Conservation (phyloP, 1,140 invertebrate species). For the Marisa cornuarietis region DNA sequence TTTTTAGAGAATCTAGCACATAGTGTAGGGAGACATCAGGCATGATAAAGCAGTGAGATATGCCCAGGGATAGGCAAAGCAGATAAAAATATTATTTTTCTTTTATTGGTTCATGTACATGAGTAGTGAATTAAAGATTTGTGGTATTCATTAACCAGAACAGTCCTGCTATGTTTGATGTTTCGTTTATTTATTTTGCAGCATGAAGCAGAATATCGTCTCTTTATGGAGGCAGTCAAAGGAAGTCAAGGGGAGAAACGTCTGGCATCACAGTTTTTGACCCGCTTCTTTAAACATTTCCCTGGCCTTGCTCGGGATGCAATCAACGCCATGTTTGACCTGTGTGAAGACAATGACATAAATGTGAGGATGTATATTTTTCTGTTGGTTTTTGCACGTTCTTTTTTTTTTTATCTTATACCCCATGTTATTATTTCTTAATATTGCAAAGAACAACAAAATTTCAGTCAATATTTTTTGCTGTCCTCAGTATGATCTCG, state of each 20-base stretch:
- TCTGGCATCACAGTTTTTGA: constrained; percentile 93
- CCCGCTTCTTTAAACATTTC: constrained; percentile 93
- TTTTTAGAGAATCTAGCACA: neutral
- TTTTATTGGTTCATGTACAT: neutral
- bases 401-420: neutral
- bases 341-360: constrained; percentile 94
- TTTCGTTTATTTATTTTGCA: too few species aligned
- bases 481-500: too few species aligned
- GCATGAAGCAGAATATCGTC: constrained; percentile 88
- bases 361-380: constrained; percentile 42
- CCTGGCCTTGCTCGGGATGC: constrained; percentile 84
- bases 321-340: constrained; percentile 90
- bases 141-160: neutral
- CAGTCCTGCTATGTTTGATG: neutral
- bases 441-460: too few species aligned
- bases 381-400: neutral
- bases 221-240: constrained; percentile 76
- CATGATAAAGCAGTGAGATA: neutral
- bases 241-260: constrained; percentile 84
- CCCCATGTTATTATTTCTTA: too few species aligned
- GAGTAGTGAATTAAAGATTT: neutral
- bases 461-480: too few species aligned
- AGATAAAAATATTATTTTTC: neutral
- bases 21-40: too few species aligned
- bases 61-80: neutral